These are phyloP conservation scores for Masticophis lateralis DNA, from an alignment of 2,797 vertebrate genomes.

Conservation along the genomic window DNA sequence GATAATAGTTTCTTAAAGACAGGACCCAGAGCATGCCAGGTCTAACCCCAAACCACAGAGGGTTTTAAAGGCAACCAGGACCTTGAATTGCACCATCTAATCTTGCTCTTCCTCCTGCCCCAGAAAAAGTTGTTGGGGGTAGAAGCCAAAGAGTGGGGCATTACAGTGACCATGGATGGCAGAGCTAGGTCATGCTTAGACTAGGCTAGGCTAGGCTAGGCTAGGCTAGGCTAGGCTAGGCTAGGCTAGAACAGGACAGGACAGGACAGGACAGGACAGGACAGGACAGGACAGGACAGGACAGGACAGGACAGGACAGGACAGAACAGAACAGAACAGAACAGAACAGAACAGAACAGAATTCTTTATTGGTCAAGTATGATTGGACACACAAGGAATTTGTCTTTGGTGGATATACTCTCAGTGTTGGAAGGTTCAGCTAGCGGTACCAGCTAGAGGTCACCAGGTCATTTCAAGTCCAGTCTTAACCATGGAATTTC, in stretches of 20 bases:
- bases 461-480: not conserved
- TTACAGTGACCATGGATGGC: not conserved
- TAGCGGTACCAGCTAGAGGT: not conserved
- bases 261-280: too few species aligned
- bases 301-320: too few species aligned
- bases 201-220: too few species aligned
- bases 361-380: too few species aligned
- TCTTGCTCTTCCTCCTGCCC: not conserved
- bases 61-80: not conserved
- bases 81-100: not conserved
- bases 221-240: too few species aligned
- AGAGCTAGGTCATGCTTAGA: not conserved
- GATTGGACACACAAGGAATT: too few species aligned
- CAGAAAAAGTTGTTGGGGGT: not conserved
- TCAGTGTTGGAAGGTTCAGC: not conserved
- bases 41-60: not conserved
- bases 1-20: not conserved
- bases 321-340: too few species aligned
- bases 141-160: not conserved
- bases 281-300: too few species aligned
- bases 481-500: not conserved
- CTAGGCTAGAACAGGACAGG: too few species aligned
- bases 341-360: too few species aligned
- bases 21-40: not conserved
- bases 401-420: too few species aligned